Conservation (phyloP, 2,888 invertebrate genomes). For the Mamestra brassicae region DNA sequence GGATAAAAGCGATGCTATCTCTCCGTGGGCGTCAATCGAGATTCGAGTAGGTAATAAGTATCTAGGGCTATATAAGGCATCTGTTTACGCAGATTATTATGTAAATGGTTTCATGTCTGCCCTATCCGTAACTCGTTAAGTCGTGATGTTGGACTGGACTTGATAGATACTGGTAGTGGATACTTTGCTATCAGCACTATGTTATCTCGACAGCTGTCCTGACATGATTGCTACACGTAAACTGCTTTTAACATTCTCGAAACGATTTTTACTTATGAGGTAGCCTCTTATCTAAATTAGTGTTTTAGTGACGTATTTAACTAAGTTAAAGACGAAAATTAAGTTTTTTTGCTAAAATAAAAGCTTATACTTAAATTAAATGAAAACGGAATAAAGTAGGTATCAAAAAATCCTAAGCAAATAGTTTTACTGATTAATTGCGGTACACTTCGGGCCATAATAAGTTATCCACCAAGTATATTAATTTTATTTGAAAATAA, state of each 20-base stretch:
- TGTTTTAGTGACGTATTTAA: background rate
- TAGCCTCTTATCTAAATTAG: background rate
- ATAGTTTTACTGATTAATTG: background rate
- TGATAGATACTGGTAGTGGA: constrained; percentile 24
- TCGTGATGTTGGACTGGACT: constrained; percentile 36
- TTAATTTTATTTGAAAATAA: background rate
- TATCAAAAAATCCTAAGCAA: background rate
- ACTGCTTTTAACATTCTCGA: constrained; percentile 7
- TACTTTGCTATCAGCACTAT: constrained; percentile 36
- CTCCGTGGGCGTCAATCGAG: constrained; percentile 36
- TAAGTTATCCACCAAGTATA: background rate
- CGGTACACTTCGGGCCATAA: constrained; percentile 4
- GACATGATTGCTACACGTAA: constrained; percentile 41
- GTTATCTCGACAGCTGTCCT: constrained; percentile 39
- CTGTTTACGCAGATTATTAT: constrained; percentile 51
- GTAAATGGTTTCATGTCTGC: constrained; percentile 47
- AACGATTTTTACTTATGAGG: constrained; percentile 1
- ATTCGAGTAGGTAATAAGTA: constrained; percentile 25
- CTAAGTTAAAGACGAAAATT: constrained; percentile 3
- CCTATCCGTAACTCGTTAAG: constrained; percentile 39
- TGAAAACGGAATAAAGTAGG: background rate
- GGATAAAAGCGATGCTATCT: constrained; percentile 23
- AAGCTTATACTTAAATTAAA: background rate
- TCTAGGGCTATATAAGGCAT: constrained; percentile 28
- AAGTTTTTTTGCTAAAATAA: constrained; percentile 6